Evolutionary conservation across 2,797 vertebrate genomes (phyloP), one percentile per base, ranked within the genome.

Genomic region (Manis javanica): DNA sequence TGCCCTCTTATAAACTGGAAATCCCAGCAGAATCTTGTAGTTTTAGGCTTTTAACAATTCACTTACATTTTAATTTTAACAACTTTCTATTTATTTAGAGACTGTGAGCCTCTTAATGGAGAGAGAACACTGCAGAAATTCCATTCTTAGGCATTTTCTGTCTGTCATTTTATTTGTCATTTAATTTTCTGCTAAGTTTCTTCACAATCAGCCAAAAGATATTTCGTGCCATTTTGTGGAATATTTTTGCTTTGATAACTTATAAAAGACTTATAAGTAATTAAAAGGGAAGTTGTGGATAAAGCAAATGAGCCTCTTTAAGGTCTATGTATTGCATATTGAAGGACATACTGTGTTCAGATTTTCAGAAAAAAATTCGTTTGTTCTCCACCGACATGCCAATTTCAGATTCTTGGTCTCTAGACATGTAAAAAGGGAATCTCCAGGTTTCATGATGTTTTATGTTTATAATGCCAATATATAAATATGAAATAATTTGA

Each of bases 31-130:
- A 31, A 87, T 92, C 15, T 69, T 66, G 26, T 26, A 31, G 10
- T 95, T 93, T 93, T 92, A 63, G 68, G 39, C 64, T 90, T 86
- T 64, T 57, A 90, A 75, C 26, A 72, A 37, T 74, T 91, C 84
- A 46, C 23, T 53, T 92, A 51, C 15, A n/a, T 87, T 92, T 78
- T 78, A 53, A 72, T 89, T 71, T 55, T 26, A 88, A 37, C 23
- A 71, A 10, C 26, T 82, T 69, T 79, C 75, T 63, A 24, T 37
- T 23, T 82, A 3, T 63, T 77, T 61, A 55, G 72, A 87, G 12
- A 29, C 31, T 88, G 31, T 31, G 49, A 87, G 24, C 69, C 24
- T 87, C 53, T 82, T 75, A 87, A 78, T 74, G 34, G 15, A 29
- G 3, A 6, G 39, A 59, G 37, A 86, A 9, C 29, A 49, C 51